phyloP scores from a whole-genome alignment of 2,797 vertebrate genomes.

The Arnoldichthys spilopterus region DNA sequence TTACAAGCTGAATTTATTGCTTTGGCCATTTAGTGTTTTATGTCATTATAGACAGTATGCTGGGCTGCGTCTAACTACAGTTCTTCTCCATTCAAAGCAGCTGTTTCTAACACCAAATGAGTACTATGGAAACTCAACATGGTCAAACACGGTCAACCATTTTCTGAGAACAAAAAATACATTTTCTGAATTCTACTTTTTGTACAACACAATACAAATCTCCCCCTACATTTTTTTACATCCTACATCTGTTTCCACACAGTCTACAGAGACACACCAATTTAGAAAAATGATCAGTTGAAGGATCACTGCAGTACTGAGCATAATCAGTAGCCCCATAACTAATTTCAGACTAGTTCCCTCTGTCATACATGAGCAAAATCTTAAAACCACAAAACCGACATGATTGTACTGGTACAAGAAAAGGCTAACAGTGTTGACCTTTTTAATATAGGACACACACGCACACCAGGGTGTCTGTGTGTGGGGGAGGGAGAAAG shows the following conservation, averaged over 20 bases:
- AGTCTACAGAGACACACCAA: no score
- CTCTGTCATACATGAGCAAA: no score
- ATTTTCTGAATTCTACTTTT: no score
- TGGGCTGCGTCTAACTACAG: not conserved
- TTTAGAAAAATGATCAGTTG: no score
- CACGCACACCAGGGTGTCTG: not conserved
- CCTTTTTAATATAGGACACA: not conserved
- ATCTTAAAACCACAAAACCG: no score
- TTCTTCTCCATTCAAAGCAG: not conserved
- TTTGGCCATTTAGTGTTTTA: not conserved
- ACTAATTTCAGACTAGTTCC: no score
- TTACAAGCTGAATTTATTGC: not conserved
- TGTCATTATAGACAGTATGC: not conserved
- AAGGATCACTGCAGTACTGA: no score
- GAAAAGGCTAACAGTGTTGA: not conserved
- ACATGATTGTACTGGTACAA: not conserved
- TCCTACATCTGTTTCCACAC: no score
- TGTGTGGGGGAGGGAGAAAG: not conserved
- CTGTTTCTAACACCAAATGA: not conserved
- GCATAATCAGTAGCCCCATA: no score
- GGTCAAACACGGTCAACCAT: not conserved
- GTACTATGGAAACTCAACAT: not conserved
- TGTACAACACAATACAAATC: no score
- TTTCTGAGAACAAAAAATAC: not conserved
- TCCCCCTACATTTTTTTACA: no score